Evolutionary conservation across 2,797 vertebrate genomes (phyloP), one percentile per base, ranked within the genome.

Genomic region (Valencia hispanica): DNA sequence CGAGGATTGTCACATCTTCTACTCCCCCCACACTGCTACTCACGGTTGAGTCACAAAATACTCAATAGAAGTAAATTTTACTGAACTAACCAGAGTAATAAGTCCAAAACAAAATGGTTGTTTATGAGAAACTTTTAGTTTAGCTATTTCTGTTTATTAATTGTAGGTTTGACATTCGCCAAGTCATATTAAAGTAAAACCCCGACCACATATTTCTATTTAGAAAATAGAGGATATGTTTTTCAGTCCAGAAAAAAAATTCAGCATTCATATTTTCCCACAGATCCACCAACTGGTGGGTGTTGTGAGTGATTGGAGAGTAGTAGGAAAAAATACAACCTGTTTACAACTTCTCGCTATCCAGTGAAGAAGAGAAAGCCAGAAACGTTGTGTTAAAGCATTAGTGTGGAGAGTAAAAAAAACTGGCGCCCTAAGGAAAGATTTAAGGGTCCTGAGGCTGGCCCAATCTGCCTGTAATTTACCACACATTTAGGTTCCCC

Each of bases 1-100:
- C 47, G 75, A 47, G 69, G 80, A 80, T 86, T 5, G 82, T 83
- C 68, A 59, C 11, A 73, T 90, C 86, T 91, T 92, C 84, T 87
- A 91, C 80, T 86, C 72, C 70, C 80, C 84, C 85, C 73, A 79
- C 86, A 83, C 75, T 70, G 80, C 75, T 70, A 36, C 71, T 79
- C 86, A 82, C 72, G 65, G 79, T 73, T 72, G 36, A 70, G 32
- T 47, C 61, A 71, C 25, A 41, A 41, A 77, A 34, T 68, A 65
- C 61, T 72, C 69, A 61, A 65, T 55, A 43, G 53, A 39, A 70
- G 63, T 47, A 25, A 66, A 78, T 18, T 53, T 12, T 45, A 71
- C 39, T 68, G 63, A 66, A n/a, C 32, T 53, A 84, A 85, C 69
- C 59, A n/a, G 25, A 4, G 70, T 45, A 68, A 34, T 77, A n/a